These are phyloP conservation scores for Syngnathus typhle DNA, from an alignment of 2,113 vertebrate species.

Conservation along the genomic window DNA sequence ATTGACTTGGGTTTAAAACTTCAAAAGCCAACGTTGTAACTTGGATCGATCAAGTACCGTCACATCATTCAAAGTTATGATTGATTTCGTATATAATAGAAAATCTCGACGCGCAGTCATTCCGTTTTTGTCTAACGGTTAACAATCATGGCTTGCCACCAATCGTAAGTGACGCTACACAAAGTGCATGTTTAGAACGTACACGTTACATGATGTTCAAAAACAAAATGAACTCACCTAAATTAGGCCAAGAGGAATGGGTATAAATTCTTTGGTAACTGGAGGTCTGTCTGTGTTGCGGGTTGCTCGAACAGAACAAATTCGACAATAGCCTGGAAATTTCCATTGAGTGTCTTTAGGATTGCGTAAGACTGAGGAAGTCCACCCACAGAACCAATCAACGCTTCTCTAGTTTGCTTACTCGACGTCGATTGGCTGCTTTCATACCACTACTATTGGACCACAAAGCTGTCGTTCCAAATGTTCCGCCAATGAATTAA, in stretches of 20 bases:
- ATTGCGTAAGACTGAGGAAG: not conserved
- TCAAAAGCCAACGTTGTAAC: not conserved
- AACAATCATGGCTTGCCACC: not conserved
- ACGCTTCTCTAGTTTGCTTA: not conserved
- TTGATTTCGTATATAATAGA: not conserved
- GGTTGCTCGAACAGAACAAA: not conserved
- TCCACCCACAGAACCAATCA: constrained; percentile 15
- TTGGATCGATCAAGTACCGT: not conserved
- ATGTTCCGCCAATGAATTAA: constrained; percentile 1
- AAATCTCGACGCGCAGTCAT: not conserved
- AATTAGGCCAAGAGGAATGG: too few relatives aligned
- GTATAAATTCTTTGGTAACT: not conserved
- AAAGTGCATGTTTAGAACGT: not conserved
- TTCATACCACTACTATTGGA: constrained; percentile 8
- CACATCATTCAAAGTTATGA: not conserved
- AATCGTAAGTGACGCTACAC: not conserved
- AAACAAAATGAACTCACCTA: not conserved
- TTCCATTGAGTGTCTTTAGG: constrained; percentile 52
- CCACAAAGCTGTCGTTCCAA: not conserved
- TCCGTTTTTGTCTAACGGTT: not conserved
- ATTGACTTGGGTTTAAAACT: not conserved
- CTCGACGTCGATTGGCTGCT: constrained; percentile 16
- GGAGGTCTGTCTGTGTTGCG: not conserved
- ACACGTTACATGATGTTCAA: not conserved
- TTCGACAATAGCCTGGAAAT: constrained; percentile 52